Base-by-base conservation (phyloP, 2,113 vertebrate species). In the Cromileptes altivelis region DNA sequence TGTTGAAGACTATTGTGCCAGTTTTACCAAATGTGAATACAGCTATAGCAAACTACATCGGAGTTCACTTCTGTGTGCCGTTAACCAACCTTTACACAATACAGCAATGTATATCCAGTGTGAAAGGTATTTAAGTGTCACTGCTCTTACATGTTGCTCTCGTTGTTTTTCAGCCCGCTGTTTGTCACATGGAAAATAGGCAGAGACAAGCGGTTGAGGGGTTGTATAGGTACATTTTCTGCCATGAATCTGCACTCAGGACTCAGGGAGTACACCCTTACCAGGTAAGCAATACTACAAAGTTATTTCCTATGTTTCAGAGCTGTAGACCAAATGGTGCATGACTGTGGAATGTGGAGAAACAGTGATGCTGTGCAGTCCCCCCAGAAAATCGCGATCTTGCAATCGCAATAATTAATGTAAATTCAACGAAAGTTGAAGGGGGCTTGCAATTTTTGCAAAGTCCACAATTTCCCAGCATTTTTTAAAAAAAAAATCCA, bases 261-360 rank as follows among this genome's bases (percentile, higher is more conserved):
- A 98, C 98, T 99, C 98, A 99, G 98, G 98, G 98, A 99, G 97
- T 99, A 99, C 98, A 99, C 98, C 94, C 98, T 99, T 97, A 99
- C 98, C 97, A 99, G 98, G 98, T 99, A 95, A 97, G 94, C 37
- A 82, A 56, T 27, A 2, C 12, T 14, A 12, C 55, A 17, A 37
- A 52, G 40, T n/a, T 12, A 12, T 4, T 52, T 50, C 82, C n/a
- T 23, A 2, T 56, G 11, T 63, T 40, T 60, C 33, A 27, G n/a
- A 47, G 15, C 50, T 70, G 27, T 58, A 45, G 30, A 52, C 49
- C 8, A 52, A 49, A 65, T 30, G 30, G 30, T 30, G 30, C 30
- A 4, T 30, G 30, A 30, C 30, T 30, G 30, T 30, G 30, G 30
- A 30, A 4, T 30, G 30, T 30, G 30, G 30, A 30, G 30, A 30